Evolutionary conservation across 2,797 vertebrate species (phyloP).

Genomic region (Luscinia megarhynchos): DNA sequence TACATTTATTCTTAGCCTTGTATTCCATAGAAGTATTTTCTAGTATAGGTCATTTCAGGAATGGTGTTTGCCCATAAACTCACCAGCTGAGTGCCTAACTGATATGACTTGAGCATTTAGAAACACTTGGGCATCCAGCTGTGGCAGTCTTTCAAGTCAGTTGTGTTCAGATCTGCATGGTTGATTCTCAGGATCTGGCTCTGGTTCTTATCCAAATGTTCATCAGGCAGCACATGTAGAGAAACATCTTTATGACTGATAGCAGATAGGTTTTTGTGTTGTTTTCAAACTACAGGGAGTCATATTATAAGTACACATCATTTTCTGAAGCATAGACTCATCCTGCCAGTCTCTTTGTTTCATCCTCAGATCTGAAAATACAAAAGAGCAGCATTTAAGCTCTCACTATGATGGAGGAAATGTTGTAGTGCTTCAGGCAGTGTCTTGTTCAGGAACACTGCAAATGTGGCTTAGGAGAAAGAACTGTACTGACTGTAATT

Average conservation of each 20-base stretch:
- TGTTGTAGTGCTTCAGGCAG: neutral
- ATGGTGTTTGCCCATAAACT: neutral
- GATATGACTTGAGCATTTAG: neutral
- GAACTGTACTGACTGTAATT: neutral
- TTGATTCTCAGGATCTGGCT: neutral
- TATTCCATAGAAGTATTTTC: neutral
- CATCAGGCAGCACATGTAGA: fast-evolving
- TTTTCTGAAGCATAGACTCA: neutral
- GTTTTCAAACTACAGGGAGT: neutral
- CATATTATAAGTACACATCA: neutral
- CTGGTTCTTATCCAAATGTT: neutral
- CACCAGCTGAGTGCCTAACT: neutral
- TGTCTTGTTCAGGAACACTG: neutral
- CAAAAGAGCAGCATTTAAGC: neutral
- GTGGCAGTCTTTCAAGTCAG: neutral
- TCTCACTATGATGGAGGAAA: neutral
- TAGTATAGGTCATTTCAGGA: neutral
- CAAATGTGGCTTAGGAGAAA: neutral
- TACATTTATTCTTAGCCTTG: neutral
- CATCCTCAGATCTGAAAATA: neutral
- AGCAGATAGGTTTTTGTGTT: neutral
- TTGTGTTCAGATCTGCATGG: neutral
- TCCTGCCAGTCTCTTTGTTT: neutral
- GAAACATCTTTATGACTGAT: neutral
- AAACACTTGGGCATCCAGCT: neutral